These are phyloP conservation scores for Carabus problematicus DNA, from an alignment of 2,888 invertebrate genomes.

Conservation along the genomic window DNA sequence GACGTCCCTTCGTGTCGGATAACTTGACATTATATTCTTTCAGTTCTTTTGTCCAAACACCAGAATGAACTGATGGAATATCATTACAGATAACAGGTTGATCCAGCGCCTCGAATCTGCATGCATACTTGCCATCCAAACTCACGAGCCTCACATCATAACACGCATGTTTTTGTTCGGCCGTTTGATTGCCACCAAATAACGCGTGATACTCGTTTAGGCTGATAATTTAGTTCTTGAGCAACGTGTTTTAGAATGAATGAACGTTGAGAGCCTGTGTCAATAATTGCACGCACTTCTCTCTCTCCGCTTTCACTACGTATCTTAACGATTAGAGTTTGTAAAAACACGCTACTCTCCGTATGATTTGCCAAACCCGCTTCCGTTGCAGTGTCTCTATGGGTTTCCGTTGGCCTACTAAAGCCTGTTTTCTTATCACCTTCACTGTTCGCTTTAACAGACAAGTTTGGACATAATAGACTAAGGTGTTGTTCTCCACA, in stretches of 20 bases:
- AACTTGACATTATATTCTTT: conserved; percentile 5
- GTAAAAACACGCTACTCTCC: too few relatives aligned
- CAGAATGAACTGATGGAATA: conserved; percentile 5
- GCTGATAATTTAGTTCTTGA: background rate
- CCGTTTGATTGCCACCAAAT: conserved; percentile 39
- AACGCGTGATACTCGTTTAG: background rate
- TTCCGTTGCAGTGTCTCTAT: conserved; percentile 35
- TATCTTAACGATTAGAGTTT: background rate
- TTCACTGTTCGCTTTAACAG: conserved; percentile 15
- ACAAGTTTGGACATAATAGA: conserved; percentile 5
- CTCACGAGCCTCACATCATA: conserved; percentile 9
- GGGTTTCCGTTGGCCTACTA: conserved; percentile 23
- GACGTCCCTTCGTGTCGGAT: conserved; percentile 25
- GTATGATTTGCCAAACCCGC: background rate
- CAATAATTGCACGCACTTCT: conserved; percentile 14
- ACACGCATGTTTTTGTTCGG: conserved; percentile 20
- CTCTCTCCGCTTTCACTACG: background rate
- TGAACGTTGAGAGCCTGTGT: conserved; percentile 12
- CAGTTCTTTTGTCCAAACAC: conserved; percentile 22
- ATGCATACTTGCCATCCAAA: background rate
- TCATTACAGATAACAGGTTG: conserved; percentile 17
- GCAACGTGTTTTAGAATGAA: conserved; percentile 1
- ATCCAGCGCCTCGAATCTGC: conserved; percentile 18
- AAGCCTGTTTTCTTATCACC: background rate
- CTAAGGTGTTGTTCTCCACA: conserved; percentile 4